A percentile compares a stretch with the other conserved stretches of the same genome.
Conservation (phyloP, 2,113 vertebrate species). For the Butorides virescens region DNA sequence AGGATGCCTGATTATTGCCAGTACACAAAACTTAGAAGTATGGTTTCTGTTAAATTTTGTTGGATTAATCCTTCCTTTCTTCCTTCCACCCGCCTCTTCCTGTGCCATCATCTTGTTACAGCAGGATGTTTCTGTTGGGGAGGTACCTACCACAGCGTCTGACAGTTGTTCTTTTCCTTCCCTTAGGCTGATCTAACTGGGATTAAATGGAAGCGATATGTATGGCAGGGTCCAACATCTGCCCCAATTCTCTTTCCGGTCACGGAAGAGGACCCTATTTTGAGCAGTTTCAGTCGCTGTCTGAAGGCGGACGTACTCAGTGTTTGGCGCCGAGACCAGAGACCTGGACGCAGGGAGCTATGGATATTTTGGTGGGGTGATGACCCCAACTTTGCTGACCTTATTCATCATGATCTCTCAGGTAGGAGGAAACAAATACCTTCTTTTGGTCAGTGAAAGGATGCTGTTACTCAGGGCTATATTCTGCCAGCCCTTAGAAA, state of each 20-base stretch:
- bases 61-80: background rate
- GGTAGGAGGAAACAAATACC: conserved; percentile 69
- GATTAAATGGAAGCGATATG: conserved; percentile 98
- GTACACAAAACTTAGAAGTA: fast-evolving
- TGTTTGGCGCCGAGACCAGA: conserved; percentile 93
- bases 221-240: conserved; percentile 95
- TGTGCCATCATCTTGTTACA: background rate
- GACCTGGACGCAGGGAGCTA: conserved; percentile 91
- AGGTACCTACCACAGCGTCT: background rate
- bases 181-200: conserved; percentile 93
- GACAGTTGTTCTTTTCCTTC: background rate
- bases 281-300: conserved; percentile 97
- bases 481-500: background rate
- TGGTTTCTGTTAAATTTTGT: background rate
- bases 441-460: background rate
- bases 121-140: background rate
- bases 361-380: conserved; percentile 99
- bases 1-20: background rate
- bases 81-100: background rate
- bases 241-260: conserved; percentile 97
- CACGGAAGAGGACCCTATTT: conserved; percentile 97
- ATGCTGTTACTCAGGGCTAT: background rate
- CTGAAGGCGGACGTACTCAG: conserved; percentile 94
- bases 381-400: conserved; percentile 91
- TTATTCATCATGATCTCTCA: conserved; percentile 94